phyloP scores from a whole-genome alignment of 2,888 invertebrate genomes.

The Gisinianus flammeolus region DNA sequence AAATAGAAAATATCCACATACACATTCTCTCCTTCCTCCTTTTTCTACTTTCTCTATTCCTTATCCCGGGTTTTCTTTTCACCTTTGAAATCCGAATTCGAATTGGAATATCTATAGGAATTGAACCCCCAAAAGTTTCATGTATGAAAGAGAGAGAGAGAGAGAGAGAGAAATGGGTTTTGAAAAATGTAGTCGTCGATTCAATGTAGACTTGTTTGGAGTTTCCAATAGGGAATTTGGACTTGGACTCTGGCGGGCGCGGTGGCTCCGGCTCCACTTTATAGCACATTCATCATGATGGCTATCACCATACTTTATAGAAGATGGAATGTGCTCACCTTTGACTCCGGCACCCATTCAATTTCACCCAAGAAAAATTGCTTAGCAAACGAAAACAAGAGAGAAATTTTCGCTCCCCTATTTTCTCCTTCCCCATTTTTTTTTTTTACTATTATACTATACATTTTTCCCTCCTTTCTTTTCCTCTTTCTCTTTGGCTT shows the following conservation, averaged over 20 bases:
- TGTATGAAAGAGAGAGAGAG: neutral
- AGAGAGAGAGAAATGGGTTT: conserved; percentile 2
- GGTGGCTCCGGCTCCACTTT: conserved; percentile 23
- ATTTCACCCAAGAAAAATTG: conserved; percentile 44
- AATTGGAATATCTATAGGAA: too few species aligned
- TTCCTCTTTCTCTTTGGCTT: too few species aligned
- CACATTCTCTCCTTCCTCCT: too few species aligned
- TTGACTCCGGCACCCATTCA: conserved; percentile 36
- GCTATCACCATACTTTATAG: conserved; percentile 45
- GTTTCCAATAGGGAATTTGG: neutral
- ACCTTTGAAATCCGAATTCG: too few species aligned
- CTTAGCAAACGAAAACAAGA: conserved; percentile 38
- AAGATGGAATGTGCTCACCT: conserved; percentile 42
- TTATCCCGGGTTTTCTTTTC: too few species aligned
- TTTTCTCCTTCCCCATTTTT: neutral
- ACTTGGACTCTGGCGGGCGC: neutral
- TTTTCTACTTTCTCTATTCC: too few species aligned
- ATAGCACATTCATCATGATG: conserved; percentile 47
- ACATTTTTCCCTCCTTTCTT: too few species aligned
- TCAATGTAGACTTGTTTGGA: neutral
- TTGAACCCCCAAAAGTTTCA: too few species aligned
- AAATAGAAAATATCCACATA: neutral
- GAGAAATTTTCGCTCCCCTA: conserved; percentile 7
- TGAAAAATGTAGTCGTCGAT: conserved; percentile 4
- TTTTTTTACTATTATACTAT: too few species aligned